These are phyloP conservation scores for Drosophila yooni DNA, from an alignment of 2,888 invertebrate species.

Conservation along the genomic window DNA sequence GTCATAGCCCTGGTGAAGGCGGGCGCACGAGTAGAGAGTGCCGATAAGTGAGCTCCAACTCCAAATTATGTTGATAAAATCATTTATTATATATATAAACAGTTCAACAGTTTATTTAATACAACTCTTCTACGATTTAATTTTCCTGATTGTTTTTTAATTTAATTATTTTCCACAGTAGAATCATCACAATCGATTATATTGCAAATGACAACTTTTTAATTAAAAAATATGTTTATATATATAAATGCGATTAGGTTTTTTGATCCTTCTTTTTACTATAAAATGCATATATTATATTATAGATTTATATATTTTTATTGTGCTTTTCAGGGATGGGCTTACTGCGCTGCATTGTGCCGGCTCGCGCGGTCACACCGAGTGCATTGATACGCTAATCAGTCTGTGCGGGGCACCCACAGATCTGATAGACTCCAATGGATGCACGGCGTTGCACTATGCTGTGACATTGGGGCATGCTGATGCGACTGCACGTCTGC, in stretches of 20 bases:
- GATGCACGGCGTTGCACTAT: constrained; percentile 98
- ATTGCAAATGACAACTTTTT: not conserved
- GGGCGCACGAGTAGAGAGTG: constrained; percentile 92
- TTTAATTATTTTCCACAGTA: not conserved
- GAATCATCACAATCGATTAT: not conserved
- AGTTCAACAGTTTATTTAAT: not conserved
- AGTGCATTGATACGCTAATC: constrained; percentile 94
- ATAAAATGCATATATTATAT: not conserved
- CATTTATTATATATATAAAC: not conserved
- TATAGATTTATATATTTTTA: not conserved
- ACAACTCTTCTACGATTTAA: not conserved
- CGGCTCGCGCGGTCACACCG: constrained; percentile 97
- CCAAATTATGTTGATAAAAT: not conserved
- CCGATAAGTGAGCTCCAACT: constrained; percentile 88
- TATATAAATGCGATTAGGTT: not conserved
- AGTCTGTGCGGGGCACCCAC: constrained; percentile 95
- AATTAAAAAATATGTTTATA: not conserved
- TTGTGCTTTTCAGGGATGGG: constrained; percentile 91
- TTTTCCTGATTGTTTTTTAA: not conserved
- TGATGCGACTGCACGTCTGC: constrained; percentile 94
- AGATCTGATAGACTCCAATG: constrained; percentile 96
- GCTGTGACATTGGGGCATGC: constrained; percentile 98
- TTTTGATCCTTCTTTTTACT: not conserved
- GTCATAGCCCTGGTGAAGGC: constrained; percentile 94
- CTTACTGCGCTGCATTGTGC: constrained; percentile 98